phyloP scores from a whole-genome alignment of 2,888 invertebrate genomes.

The Clitarchus hookeri region DNA sequence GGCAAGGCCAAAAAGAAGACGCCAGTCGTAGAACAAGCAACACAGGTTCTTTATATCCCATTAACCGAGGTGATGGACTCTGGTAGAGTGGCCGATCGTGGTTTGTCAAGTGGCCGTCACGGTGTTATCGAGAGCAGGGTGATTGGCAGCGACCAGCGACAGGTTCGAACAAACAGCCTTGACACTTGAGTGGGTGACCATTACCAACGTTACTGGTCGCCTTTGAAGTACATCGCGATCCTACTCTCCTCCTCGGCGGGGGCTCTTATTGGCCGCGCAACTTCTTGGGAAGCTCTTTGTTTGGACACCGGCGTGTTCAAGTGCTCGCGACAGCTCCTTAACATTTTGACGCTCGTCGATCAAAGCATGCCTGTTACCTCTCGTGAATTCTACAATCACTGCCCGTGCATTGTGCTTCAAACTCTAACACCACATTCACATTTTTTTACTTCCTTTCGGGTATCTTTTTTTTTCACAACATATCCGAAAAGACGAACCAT shows the following conservation, averaged over 20 bases:
- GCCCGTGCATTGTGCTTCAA: no score
- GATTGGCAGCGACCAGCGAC: not conserved
- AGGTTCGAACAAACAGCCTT: not conserved
- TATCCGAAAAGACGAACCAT: no score
- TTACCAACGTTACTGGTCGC: not conserved
- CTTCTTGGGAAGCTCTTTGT: no score
- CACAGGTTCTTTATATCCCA: not conserved
- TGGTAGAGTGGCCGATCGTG: not conserved
- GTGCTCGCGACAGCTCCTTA: no score
- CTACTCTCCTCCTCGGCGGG: not conserved
- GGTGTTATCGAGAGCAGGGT: not conserved
- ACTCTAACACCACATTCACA: no score
- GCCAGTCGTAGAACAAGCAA: not conserved
- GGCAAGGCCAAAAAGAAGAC: not conserved
- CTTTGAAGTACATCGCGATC: not conserved
- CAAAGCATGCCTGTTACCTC: no score
- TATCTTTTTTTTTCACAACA: no score
- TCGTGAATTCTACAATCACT: no score
- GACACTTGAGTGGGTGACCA: not conserved
- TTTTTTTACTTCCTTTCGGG: no score
- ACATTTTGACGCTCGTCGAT: no score
- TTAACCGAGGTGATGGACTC: not conserved
- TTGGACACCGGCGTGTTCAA: no score
- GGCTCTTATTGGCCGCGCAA: not conserved
- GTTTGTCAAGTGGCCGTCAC: not conserved